Conservation (phyloP, 2,797 vertebrate genomes). For the Threskiornis aethiopicus region DNA sequence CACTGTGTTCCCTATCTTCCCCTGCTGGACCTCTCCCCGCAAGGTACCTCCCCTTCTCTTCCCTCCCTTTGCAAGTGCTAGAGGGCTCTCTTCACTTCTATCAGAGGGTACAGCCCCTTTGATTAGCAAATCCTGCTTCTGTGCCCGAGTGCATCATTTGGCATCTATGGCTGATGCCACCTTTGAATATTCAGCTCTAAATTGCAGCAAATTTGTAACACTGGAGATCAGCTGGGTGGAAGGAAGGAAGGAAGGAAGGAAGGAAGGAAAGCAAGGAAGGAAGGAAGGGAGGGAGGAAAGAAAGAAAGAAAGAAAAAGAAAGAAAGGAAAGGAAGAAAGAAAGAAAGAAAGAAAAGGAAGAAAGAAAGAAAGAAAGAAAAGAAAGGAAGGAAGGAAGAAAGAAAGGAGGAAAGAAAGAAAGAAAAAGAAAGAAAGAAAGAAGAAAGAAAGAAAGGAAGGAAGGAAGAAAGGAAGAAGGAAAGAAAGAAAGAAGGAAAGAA, state of each 20-base stretch:
- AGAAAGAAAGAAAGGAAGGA: too few species aligned
- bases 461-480: too few species aligned
- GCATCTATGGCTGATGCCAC: not conserved
- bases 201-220: not conserved
- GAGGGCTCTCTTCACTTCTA: not conserved
- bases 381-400: too few species aligned
- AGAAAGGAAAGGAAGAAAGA: fast-evolving
- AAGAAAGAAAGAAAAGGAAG: fast-evolving
- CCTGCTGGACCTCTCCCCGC: not conserved
- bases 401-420: too few species aligned
- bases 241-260: too few species aligned
- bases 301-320: fast-evolving
- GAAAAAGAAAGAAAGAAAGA: too few species aligned
- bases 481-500: too few species aligned
- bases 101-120: not conserved
- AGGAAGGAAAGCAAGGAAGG: not conserved
- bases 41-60: not conserved
- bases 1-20: not conserved
- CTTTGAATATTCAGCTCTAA: not conserved
- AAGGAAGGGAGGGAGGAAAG: not conserved
- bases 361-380: too few species aligned
- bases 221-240: not conserved
- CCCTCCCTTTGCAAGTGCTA: not conserved
- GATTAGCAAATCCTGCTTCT: not conserved
- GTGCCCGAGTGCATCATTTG: not conserved